A percentile compares a stretch with the other conserved stretches of the same genome.
Evolutionary conservation across 2,113 vertebrate species (phyloP).

Genomic region (Bettongia penicillata): DNA sequence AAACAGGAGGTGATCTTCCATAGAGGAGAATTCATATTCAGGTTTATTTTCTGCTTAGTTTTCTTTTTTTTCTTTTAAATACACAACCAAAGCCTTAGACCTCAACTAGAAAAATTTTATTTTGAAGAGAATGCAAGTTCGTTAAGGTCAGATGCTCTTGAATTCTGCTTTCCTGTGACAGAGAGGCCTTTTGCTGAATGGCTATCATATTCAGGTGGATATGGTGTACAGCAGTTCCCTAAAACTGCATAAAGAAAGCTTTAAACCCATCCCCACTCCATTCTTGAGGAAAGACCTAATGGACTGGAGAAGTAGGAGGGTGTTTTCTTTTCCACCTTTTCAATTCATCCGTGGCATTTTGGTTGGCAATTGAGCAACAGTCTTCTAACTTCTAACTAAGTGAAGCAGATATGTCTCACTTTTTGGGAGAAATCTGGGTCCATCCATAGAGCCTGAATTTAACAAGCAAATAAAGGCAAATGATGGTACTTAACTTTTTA

Average conservation of each 20-base stretch:
- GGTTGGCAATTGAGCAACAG: background rate
- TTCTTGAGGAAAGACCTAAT: background rate
- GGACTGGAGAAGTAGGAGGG: background rate
- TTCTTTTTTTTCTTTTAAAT: slow-evolving; percentile 46
- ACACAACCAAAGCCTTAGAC: background rate
- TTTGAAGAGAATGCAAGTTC: background rate
- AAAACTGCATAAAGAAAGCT: background rate
- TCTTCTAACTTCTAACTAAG: accelerated
- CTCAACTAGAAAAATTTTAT: background rate
- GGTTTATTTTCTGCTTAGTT: background rate
- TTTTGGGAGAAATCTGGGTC: background rate
- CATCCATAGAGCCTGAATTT: background rate
- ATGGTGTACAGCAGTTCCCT: accelerated
- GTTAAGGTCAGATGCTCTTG: slow-evolving; percentile 68
- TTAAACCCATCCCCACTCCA: background rate
- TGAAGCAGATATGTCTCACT: accelerated
- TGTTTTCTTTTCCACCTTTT: background rate
- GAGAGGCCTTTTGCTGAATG: background rate
- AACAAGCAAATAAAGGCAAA: background rate
- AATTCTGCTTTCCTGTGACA: slow-evolving; percentile 65
- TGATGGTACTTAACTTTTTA: background rate
- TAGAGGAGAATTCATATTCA: slow-evolving; percentile 49
- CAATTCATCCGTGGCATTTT: background rate
- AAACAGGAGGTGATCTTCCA: slow-evolving; percentile 51
- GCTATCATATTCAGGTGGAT: background rate